Conservation (phyloP, 2,888 invertebrate genomes). For the Saturnia pavonia region DNA sequence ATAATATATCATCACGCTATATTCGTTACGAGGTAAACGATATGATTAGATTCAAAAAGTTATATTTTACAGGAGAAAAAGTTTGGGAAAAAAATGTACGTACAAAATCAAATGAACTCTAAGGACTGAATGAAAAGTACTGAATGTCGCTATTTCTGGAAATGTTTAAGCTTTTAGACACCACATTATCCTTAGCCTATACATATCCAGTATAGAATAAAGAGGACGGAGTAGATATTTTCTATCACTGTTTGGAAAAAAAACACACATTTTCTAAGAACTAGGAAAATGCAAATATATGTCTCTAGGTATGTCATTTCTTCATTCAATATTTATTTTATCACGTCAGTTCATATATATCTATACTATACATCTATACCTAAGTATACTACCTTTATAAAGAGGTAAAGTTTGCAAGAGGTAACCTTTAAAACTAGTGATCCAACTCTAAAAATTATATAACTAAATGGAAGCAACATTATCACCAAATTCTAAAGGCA, state of each 20-base stretch:
- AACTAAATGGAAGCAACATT: no score
- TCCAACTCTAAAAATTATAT: no score
- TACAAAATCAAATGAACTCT: neutral
- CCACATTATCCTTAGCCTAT: neutral
- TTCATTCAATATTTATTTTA: neutral
- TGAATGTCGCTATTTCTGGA: neutral
- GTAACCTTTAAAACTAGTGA: no score
- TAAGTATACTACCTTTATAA: no score
- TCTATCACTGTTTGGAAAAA: neutral
- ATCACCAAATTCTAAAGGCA: no score
- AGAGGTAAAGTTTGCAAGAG: no score
- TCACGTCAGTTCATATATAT: neutral
- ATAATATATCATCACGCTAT: slow-evolving; percentile 1
- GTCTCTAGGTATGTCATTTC: slow-evolving; percentile 1
- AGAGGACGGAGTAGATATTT: neutral
- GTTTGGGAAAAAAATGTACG: neutral
- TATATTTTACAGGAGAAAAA: neutral
- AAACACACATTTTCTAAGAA: neutral
- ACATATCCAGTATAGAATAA: neutral
- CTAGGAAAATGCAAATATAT: neutral
- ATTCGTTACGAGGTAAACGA: neutral
- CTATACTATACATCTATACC: neutral
- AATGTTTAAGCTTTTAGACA: neutral
- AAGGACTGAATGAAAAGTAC: neutral
- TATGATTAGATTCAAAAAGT: neutral